phyloP scores from a whole-genome alignment of 2,797 vertebrate genomes.

The Sylvilagus floridanus region DNA sequence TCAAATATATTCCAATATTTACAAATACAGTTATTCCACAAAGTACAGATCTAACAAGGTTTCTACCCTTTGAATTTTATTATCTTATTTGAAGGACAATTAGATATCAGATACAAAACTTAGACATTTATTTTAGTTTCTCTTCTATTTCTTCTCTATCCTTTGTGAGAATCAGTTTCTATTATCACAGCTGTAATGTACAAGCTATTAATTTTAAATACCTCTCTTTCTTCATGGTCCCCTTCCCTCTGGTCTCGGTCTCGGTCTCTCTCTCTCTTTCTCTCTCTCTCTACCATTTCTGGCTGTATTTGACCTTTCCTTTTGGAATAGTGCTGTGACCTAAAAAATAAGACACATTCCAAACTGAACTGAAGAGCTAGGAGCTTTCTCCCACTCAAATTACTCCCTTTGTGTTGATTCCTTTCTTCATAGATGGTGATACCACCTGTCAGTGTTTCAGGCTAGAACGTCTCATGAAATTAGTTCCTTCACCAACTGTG shows the following conservation, averaged over 20 bases:
- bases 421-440: not conserved
- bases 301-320: not conserved
- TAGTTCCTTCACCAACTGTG: not conserved
- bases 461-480: not conserved
- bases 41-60: not conserved
- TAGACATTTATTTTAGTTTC: not conserved
- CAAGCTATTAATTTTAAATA: not conserved
- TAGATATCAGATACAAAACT: not conserved
- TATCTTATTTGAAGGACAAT: not conserved
- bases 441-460: not conserved
- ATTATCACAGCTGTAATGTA: not conserved
- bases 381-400: not conserved
- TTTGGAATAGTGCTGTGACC: not conserved
- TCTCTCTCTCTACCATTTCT: not conserved
- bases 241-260: not conserved
- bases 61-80: not conserved
- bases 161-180: not conserved
- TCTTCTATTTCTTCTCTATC: not conserved
- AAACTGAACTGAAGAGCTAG: not conserved
- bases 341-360: not conserved
- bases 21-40: not conserved
- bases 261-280: no score
- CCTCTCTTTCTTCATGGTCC: not conserved
- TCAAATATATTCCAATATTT: not conserved
- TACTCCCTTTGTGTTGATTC: not conserved